Percentiles rank a stretch among this genome's conserved stretches.
These are phyloP conservation scores for Byasa hedistus DNA, from an alignment of 2,888 invertebrate genomes.

Conservation along the genomic window DNA sequence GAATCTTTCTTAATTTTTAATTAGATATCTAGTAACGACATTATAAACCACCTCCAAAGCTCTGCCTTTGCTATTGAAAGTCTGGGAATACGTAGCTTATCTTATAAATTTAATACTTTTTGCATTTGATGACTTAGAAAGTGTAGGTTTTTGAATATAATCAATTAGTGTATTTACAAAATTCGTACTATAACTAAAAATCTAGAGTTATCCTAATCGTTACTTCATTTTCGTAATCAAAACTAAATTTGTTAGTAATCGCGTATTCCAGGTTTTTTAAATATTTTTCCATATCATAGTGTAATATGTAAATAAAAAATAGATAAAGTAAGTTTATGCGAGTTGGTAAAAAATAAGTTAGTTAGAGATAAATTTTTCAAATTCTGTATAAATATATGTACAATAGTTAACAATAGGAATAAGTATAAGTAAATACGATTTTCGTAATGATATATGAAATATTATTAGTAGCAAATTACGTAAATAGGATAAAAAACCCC, in stretches of 20 bases:
- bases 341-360: too few relatives aligned
- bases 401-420: too few relatives aligned
- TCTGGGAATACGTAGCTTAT: background rate
- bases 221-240: background rate
- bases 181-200: background rate
- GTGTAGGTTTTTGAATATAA: background rate
- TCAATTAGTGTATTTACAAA: background rate
- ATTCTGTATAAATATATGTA: too few relatives aligned
- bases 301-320: too few relatives aligned
- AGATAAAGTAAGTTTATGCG: too few relatives aligned
- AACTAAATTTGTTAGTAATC: background rate
- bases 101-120: background rate
- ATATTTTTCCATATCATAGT: too few relatives aligned
- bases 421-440: too few relatives aligned
- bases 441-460: too few relatives aligned
- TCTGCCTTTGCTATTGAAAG: background rate
- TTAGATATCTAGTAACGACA: background rate
- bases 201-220: background rate
- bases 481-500: too few relatives aligned
- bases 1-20: background rate
- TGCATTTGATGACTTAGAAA: background rate
- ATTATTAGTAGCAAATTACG: too few relatives aligned
- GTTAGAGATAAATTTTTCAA: too few relatives aligned
- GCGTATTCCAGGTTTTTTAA: too few relatives aligned
- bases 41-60: background rate